phyloP scores from a whole-genome alignment of 2,888 invertebrate genomes.

The Morpho achilles region DNA sequence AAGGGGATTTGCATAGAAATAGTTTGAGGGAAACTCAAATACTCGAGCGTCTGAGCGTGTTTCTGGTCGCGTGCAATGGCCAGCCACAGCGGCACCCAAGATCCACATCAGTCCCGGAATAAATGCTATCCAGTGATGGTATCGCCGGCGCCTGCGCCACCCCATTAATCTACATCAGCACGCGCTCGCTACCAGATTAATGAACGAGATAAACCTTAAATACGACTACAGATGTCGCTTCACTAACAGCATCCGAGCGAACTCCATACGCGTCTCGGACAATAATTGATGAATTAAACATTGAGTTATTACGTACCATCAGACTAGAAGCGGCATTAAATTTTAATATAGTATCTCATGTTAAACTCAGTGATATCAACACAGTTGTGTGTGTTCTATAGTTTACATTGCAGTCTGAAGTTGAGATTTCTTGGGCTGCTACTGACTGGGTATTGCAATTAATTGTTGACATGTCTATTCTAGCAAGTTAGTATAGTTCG shows the following conservation, averaged over 20 bases:
- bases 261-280: conserved; percentile 42
- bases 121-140: conserved; percentile 61
- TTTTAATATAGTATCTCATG: no score
- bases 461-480: no score
- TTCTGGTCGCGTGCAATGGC: conserved; percentile 48
- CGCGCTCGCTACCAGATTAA: conserved; percentile 71
- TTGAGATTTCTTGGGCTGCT: no score
- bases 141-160: conserved; percentile 64
- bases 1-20: neutral
- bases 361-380: no score
- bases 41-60: conserved; percentile 20
- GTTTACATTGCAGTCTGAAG: no score
- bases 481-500: no score
- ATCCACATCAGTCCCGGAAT: conserved; percentile 64
- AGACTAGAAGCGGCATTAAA: no score
- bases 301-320: no score
- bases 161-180: conserved; percentile 77
- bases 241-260: conserved; percentile 46
- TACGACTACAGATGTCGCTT: conserved; percentile 68
- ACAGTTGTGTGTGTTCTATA: no score
- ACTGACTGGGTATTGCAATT: no score
- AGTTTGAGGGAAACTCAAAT: conserved; percentile 31
- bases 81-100: conserved; percentile 38
- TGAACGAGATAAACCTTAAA: conserved; percentile 74
- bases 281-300: conserved; percentile 61